Base-by-base conservation (phyloP, 1,140 invertebrate species). In the Lordiphosa stackelbergi region DNA sequence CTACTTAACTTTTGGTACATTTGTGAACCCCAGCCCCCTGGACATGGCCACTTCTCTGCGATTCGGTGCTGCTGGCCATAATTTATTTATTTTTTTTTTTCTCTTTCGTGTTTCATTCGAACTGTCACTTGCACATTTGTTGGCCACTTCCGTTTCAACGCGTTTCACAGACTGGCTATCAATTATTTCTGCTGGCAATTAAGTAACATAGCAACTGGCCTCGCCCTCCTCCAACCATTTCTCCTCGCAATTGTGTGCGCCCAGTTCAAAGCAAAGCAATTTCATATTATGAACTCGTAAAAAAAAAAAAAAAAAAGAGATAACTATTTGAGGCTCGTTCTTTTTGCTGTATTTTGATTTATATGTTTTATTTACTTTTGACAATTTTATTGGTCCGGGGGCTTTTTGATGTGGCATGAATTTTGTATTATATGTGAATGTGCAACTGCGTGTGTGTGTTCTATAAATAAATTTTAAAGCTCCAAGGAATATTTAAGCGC, bases 391-490 rank as follows among this genome's bases (percentile, higher is more conserved):
- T 46, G 43, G 43, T 46, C 24, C 43, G 13, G 28, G 12, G 43
- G 42, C 24, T 45, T 31, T 46, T 46, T 46, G 24, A 46, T 46
- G 43, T 46, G 43, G 19, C 24, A 46, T 46, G 43, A 46, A 46
- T 46, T 46, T 46, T 46, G 12, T 46, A 49, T 49, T 38, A 22
- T 1, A 24, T 24, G 22, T 24, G 5, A 24, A 24, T 24, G 22
- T 24, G 22, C 22, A 24, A 1, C 5, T 24, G 22, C 22, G 22
- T 51, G 35, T 37, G 22, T 51, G 35, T 37, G 12, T 51, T 24
- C 11, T 56, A 66, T 66, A 66, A 65, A 65, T 66, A 66, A 56
- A 65, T 65, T 65, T 43, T 43, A 19, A 43, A 49, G 62, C 61
- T 64, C 48, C 31, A 34, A 22, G 42, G 48, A 54, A 63, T 47